These are phyloP conservation scores for Drosophila repletoides DNA, from an alignment of 1,140 invertebrate species.

Conservation along the genomic window DNA sequence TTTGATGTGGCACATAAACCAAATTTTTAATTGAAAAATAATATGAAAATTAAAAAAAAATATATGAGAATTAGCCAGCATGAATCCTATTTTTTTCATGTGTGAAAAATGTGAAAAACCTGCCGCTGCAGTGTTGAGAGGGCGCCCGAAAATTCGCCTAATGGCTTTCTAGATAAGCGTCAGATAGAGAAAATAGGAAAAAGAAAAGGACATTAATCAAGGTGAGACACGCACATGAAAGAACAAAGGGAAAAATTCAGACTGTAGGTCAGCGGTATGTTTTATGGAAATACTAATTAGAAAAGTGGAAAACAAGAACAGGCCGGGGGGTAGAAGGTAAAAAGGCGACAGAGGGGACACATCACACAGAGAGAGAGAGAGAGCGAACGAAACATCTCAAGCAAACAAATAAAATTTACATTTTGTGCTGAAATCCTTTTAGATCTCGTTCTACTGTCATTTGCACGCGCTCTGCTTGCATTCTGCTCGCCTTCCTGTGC, in stretches of 20 bases:
- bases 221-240: background rate
- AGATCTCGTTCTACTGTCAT: slow-evolving; percentile 54
- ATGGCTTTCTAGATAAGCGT: slow-evolving; percentile 62
- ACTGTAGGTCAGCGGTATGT: slow-evolving; percentile 5
- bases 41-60: too few species aligned
- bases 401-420: slow-evolving; percentile 69
- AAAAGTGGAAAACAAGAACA: slow-evolving; percentile 46
- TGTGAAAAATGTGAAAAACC: slow-evolving; percentile 9
- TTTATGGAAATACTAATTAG: slow-evolving; percentile 52
- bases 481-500: slow-evolving; percentile 10
- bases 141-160: slow-evolving; percentile 42
- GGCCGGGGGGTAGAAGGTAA: background rate
- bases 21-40: too few species aligned
- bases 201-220: slow-evolving; percentile 2
- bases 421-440: slow-evolving; percentile 70
- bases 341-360: too few species aligned
- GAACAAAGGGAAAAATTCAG: background rate
- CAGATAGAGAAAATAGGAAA: slow-evolving; percentile 33
- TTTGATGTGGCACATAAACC: too few species aligned
- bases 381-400: slow-evolving; percentile 2
- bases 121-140: slow-evolving; percentile 3
- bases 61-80: too few species aligned
- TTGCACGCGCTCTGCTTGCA: slow-evolving; percentile 56
- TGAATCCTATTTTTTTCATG: too few species aligned
- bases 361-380: slow-evolving; percentile 11